Evolutionary conservation across 2,113 vertebrate species (phyloP), one percentile per base, ranked within the genome.

Genomic region (Ailuropoda melanoleuca): DNA sequence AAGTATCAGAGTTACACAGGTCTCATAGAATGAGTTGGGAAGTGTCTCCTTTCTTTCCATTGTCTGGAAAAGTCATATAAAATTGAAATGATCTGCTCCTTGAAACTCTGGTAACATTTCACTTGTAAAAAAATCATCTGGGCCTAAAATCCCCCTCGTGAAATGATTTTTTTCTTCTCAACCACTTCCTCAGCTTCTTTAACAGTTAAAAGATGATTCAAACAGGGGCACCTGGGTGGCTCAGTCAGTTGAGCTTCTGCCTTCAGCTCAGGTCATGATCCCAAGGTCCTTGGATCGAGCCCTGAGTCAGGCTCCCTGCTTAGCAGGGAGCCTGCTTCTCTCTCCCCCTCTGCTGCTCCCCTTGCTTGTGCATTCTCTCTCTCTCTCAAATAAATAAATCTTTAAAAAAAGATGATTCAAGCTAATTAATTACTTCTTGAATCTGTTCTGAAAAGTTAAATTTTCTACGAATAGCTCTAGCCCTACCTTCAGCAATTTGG

Each of bases 381-480:
- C 60, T 29, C 62, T 43, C 43, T 43, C 43, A 62, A 62, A 13
- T 62, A 64, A 34, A 31, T 64, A 64, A 64, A 64, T 64, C 29
- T 64, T 34, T 0, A 64, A 34, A 64, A 62, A 12, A 93, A 34
- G 50, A 93, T 39, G 34, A 78, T 66, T 93, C 12, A 92, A 85
- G 34, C 64, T 68, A 68, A 68, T 46, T 92, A 92, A 78, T 93
- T 93, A 92, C 56, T 93, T 93, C 72, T 86, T 74, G 17, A 95
- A 53, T 78, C 75, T 68, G 23, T 96, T 85, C 37, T 72, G 64
- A 92, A 92, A 97, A 74, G 55, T 60, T 82, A 46, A n/a, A 39
- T 31, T 82, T 77, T 82, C 39, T 68, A 92, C 23, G 24, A 96
- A 85, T 15, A 50, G 3, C 88, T 60, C 26, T 93, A 86, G 53